Evolutionary conservation across 2,113 vertebrate genomes (phyloP).

Genomic region (Acanthisitta chloris): DNA sequence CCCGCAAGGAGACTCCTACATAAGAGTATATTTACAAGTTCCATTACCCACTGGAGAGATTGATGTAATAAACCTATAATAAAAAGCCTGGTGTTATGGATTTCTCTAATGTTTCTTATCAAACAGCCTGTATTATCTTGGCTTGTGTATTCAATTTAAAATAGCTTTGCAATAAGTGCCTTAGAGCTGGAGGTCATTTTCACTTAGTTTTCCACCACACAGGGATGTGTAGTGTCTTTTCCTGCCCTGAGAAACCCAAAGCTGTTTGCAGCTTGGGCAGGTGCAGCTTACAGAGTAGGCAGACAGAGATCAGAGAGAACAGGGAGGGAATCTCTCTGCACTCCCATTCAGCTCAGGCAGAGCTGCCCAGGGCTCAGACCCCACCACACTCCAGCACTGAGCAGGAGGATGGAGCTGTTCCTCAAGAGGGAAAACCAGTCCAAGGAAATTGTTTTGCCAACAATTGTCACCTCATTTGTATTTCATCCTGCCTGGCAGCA

Average conservation of each 20-base stretch:
- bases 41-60: slow-evolving; percentile 78
- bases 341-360: neutral
- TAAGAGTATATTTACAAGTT: slow-evolving; percentile 75
- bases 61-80: slow-evolving; percentile 76
- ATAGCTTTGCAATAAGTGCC: slow-evolving; percentile 69
- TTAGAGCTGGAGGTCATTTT: slow-evolving; percentile 66
- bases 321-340: neutral
- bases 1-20: slow-evolving; percentile 70
- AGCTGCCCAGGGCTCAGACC: neutral
- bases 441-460: neutral
- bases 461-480: neutral
- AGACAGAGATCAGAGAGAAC: neutral
- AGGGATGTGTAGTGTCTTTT: neutral
- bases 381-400: neutral
- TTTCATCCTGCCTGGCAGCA: neutral
- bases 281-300: neutral
- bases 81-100: slow-evolving; percentile 74
- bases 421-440: neutral
- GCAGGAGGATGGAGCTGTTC: neutral
- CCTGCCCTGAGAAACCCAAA: neutral
- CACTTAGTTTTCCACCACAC: neutral
- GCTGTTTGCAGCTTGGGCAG: neutral
- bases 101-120: slow-evolving; percentile 76
- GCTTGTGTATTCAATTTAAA: slow-evolving; percentile 70
- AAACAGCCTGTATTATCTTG: slow-evolving; percentile 69